Base-by-base conservation (phyloP, 2,113 vertebrate genomes). In the Vulpes lagopus region DNA sequence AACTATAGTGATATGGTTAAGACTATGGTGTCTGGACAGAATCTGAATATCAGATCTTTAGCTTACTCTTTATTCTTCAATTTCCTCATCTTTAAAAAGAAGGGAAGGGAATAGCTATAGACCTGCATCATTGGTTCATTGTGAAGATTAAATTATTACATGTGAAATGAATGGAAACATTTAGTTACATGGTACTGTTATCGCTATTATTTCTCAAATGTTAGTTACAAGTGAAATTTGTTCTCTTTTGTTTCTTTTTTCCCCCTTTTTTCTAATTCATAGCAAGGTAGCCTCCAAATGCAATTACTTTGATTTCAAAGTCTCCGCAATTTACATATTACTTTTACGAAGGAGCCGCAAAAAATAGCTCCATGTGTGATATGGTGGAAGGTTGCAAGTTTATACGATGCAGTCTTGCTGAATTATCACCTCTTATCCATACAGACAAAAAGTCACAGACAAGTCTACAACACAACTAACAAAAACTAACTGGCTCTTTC, bases 141-240 rank as follows among this genome's bases (percentile, higher is more conserved):
- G n/a, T 82, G 19, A 86, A 86, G 73, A 55, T 30, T 74, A 94
- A 96, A 78, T 89, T 71, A 60, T 87, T 35, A 23, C 8, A 35
- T 4, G 5, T 71, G 23, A 89, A 96, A 86, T 23, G 17, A 82
- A 38, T 49, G 53, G 19, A 91, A 49, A 17, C 2, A 17, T 67
- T 85, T 80, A 65, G 35, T 82, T 55, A 84, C n/a, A 60, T 27
- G 25, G 4, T 67, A 32, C 17, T 51, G 30, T 27, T n/a, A 49
- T n/a, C n/a, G n/a, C n/a, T n/a, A n/a, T n/a, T 89, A 90, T 67
- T 95, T 94, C 27, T n/a, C 74, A 92, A 73, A 87, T 69, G 38
- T 20, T 57, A 79, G 43, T 93, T 27, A 81, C 23, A 74, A 57
- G 49, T 80, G 19, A 67, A 78, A 67, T 86, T 43, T 91, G 20